Conservation (phyloP, 2,888 invertebrate genomes). For the Catonia carolina region DNA sequence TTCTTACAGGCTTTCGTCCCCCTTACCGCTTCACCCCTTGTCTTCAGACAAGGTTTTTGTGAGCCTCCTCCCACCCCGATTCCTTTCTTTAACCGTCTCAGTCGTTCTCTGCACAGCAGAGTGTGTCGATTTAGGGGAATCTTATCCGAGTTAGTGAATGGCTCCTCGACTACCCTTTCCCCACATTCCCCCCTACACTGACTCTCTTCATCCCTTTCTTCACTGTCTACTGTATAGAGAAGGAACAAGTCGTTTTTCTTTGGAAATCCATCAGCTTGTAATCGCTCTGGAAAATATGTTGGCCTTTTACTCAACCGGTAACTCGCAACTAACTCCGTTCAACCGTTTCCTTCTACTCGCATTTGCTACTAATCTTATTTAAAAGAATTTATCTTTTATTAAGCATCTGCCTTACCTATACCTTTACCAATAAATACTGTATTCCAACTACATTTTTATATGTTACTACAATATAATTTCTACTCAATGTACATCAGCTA, state of each 20-base stretch:
- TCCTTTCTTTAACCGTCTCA: not conserved
- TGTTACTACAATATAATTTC: too few relatives aligned
- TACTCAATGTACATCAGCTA: too few relatives aligned
- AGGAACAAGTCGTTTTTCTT: slow-evolving; percentile 10
- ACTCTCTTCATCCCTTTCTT: too few relatives aligned
- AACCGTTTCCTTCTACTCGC: too few relatives aligned
- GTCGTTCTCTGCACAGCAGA: not conserved
- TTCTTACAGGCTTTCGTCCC: slow-evolving; percentile 7
- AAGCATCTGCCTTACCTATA: too few relatives aligned
- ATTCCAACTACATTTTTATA: too few relatives aligned
- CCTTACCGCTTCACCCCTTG: not conserved
- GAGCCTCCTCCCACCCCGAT: not conserved
- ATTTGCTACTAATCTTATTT: too few relatives aligned
- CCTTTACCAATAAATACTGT: too few relatives aligned
- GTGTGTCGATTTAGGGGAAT: slow-evolving; percentile 11
- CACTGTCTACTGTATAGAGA: too few relatives aligned
- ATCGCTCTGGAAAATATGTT: slow-evolving; percentile 12
- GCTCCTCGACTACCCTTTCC: not conserved
- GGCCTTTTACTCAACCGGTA: not conserved
- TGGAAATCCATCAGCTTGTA: slow-evolving; percentile 13
- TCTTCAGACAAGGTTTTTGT: not conserved
- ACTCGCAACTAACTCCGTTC: too few relatives aligned
- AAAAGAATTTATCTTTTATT: too few relatives aligned
- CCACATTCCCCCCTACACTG: too few relatives aligned
- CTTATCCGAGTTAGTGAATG: slow-evolving; percentile 11